Percentiles rank a stretch among this genome's conserved stretches.
Evolutionary conservation across 2,113 vertebrate species (phyloP).

Genomic region (Vidua chalybeata): DNA sequence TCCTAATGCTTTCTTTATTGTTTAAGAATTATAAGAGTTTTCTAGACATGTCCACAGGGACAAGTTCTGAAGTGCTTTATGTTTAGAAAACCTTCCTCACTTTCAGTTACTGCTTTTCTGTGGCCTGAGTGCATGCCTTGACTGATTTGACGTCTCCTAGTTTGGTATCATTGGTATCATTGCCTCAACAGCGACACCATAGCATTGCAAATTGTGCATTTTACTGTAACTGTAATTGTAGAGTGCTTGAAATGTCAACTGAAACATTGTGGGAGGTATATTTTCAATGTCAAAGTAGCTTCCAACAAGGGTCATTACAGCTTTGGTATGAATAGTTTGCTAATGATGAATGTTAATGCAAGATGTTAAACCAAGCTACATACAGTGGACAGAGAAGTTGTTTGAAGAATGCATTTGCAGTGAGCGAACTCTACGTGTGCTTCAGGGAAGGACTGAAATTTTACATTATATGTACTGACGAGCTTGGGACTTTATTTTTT

Average conservation of each 20-base stretch:
- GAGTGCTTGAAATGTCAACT: neutral
- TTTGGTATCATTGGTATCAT: neutral
- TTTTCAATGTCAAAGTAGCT: neutral
- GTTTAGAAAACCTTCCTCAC: neutral
- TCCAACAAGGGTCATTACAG: neutral
- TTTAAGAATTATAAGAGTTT: neutral
- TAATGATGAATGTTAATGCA: neutral
- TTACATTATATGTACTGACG: neutral
- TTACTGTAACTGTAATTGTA: neutral
- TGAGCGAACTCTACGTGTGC: neutral
- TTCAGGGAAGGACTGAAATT: neutral
- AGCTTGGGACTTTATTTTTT: neutral
- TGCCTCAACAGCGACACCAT: no score
- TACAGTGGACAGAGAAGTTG: neutral
- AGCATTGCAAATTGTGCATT: neutral
- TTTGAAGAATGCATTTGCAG: neutral
- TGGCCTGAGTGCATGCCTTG: neutral
- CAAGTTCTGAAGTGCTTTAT: neutral
- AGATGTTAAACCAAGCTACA: neutral
- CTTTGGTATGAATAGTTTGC: neutral
- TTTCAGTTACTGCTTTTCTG: neutral
- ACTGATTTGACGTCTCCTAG: neutral
- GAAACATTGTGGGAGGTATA: neutral
- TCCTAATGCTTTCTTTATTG: neutral
- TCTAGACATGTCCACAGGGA: neutral